Percentiles rank a stretch among this genome's conserved stretches.
These are phyloP conservation scores for Notospermus geniculatus DNA, from an alignment of 1,140 invertebrate species.

Conservation along the genomic window DNA sequence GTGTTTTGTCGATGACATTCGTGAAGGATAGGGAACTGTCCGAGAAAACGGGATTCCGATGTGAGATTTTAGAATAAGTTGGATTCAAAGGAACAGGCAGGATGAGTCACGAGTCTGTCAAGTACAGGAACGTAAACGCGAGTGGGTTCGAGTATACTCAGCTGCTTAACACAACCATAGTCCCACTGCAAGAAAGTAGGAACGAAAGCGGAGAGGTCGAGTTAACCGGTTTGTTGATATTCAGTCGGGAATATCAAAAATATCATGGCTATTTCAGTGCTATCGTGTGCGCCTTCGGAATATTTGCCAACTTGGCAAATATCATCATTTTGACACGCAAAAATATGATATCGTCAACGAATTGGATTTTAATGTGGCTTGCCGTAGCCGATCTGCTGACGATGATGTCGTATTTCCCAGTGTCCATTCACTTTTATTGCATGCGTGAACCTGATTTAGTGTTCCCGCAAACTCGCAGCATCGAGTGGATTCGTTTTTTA, in stretches of 20 bases:
- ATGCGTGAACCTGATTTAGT: slow-evolving; percentile 30
- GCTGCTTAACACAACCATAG: too few relatives aligned
- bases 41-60: too few relatives aligned
- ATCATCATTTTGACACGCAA: slow-evolving; percentile 85
- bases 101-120: too few relatives aligned
- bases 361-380: slow-evolving; percentile 78
- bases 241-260: slow-evolving; percentile 42
- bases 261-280: slow-evolving; percentile 71
- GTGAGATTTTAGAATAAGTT: too few relatives aligned
- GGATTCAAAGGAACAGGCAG: too few relatives aligned
- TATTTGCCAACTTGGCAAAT: slow-evolving; percentile 83
- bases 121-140: too few relatives aligned
- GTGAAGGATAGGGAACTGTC: too few relatives aligned
- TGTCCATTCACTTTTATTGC: slow-evolving; percentile 66
- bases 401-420: slow-evolving; percentile 85
- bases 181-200: too few relatives aligned
- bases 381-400: slow-evolving; percentile 83
- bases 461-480: slow-evolving; percentile 27
- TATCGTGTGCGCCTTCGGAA: slow-evolving; percentile 81
- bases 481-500: slow-evolving; percentile 40
- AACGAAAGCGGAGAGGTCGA: too few relatives aligned
- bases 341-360: slow-evolving; percentile 81
- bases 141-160: too few relatives aligned
- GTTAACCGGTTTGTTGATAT: slow-evolving; percentile 15
- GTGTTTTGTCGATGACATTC: too few relatives aligned